Evolutionary conservation across 1,140 invertebrate species (phyloP), one percentile per base, ranked within the genome.

Genomic region (Trichomalopsis sarcophagae): DNA sequence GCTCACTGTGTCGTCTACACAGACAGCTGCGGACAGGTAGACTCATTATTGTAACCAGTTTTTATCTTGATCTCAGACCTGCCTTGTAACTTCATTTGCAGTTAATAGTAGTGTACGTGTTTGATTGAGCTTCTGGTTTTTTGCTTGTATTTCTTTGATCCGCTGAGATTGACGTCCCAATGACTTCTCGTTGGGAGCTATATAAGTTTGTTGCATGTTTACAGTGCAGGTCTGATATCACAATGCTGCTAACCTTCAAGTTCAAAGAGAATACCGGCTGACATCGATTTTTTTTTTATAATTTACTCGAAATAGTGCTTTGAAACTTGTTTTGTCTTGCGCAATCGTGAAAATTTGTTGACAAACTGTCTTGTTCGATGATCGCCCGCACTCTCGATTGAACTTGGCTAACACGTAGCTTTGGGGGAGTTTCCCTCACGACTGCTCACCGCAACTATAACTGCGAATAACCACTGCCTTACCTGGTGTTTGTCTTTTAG

Each of bases 11-110:
- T 98, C 94, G 96, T 97, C 95, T 98, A 98, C 96, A 98, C 97
- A 95, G 97, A 98, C 95, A 96, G 97, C 93, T 97, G 97, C 95
- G 97, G 97, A 95, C 97, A 98, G 97, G 97, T 98, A 98, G 94
- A 94, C 93, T 94, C 93, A 93, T 93, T 93, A 93, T 93, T 93
- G 93, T 93, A 93, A 93, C 92, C 93, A 93, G 92, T 94, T 94
- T 93, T 94, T 93, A 93, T 91, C 89, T 90, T 87, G 90, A 91
- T 91, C 87, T 92, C 91, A 89, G 87, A 91, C 90, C 91, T 92
- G 92, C 90, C 90, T 92, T 90, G 86, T 80, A 69, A 80, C 62
- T 71, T 71, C 9, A 69, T 77, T 76, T 62, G 30, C 73, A 40
- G 33, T 74, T 23, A 33, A n/a, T 68, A 33, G 33, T 68, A 78